A percentile compares a stretch with the other conserved stretches of the same genome.
phyloP scores from a whole-genome alignment of 2,888 invertebrate species.

The Conomelus anceps region DNA sequence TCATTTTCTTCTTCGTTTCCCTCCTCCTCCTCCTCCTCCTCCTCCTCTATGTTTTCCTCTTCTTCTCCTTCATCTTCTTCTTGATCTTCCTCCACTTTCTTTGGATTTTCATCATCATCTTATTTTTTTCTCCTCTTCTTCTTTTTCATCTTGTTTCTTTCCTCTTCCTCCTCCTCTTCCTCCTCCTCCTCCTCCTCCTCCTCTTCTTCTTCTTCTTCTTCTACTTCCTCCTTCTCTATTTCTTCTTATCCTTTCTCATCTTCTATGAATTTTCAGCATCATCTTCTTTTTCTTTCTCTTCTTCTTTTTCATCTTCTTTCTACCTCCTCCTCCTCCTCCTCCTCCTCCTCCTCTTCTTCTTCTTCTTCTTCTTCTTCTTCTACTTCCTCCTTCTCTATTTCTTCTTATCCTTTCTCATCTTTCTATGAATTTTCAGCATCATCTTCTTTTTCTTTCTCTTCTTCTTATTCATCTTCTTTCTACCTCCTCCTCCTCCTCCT shows the following conservation, averaged over 20 bases:
- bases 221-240: background rate
- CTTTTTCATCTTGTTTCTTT: background rate
- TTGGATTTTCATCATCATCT: background rate
- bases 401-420: background rate
- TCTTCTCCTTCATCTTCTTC: background rate
- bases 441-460: background rate
- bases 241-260: background rate
- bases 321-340: background rate
- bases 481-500: background rate
- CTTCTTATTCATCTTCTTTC: background rate
- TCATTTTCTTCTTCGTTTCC: background rate
- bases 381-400: background rate
- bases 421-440: background rate
- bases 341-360: background rate
- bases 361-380: background rate
- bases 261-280: too few species aligned
- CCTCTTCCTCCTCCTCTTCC: background rate
- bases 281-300: background rate
- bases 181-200: conserved; percentile 1
- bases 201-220: background rate
- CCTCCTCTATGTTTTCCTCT: background rate
- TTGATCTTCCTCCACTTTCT: background rate
- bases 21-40: background rate
- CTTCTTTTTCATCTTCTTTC: background rate
- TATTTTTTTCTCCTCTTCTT: background rate